Evolutionary conservation across 2,797 vertebrate genomes (phyloP).

Genomic region (Sebastes trivittatus): DNA sequence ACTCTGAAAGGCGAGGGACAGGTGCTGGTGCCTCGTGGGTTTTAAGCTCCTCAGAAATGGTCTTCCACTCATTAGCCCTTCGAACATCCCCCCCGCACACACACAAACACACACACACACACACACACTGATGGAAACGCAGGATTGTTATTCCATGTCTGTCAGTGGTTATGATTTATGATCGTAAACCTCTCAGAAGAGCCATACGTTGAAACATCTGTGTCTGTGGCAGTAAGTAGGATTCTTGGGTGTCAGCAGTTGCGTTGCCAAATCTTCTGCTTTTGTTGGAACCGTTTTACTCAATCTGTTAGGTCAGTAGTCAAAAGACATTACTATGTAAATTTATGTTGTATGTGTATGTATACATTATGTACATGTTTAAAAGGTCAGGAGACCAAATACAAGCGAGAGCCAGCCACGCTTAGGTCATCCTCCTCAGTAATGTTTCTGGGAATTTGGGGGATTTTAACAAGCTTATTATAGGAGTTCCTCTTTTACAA

Average conservation of each 20-base stretch:
- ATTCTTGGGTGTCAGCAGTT: conserved; percentile 41
- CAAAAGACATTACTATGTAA: neutral
- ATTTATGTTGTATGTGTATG: neutral
- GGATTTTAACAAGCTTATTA: neutral
- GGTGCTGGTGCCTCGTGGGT: conserved; percentile 53
- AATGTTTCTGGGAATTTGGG: neutral
- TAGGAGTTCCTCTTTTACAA: neutral
- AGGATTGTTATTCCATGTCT: conserved; percentile 40
- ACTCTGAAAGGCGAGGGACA: conserved; percentile 56
- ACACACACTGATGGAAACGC: conserved; percentile 18
- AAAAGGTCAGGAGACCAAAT: neutral
- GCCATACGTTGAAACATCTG: conserved; percentile 60
- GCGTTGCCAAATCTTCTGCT: conserved; percentile 29
- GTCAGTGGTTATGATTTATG: conserved; percentile 64
- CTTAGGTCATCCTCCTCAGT: neutral
- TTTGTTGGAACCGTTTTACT: conserved; percentile 34
- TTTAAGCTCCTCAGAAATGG: conserved; percentile 37
- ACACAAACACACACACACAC: neutral
- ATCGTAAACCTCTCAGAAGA: conserved; percentile 34
- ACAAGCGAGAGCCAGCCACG: neutral
- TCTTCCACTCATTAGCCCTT: conserved; percentile 32
- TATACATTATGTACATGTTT: neutral
- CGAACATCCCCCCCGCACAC: neutral
- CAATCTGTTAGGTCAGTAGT: conserved; percentile 2
- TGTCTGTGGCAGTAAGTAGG: conserved; percentile 14